A percentile compares a stretch with the other conserved stretches of the same genome.
Conservation (phyloP, 2,888 invertebrate genomes). For the Melitaea athalia region DNA sequence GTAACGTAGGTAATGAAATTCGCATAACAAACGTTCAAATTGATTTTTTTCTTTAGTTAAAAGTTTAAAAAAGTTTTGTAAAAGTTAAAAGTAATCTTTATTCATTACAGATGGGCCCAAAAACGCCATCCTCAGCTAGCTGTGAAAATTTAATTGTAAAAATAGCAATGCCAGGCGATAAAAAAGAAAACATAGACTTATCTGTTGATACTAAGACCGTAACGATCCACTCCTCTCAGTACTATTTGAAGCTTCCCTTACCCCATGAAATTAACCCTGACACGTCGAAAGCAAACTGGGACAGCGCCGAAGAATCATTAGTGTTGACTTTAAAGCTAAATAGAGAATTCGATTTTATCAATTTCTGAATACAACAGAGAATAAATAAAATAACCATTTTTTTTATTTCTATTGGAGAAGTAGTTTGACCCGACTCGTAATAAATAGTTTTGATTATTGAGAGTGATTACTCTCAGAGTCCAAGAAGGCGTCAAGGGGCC, state of each 20-base stretch:
- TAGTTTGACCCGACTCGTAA: neutral
- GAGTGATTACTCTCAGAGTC: slow-evolving; percentile 45
- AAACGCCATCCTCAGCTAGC: slow-evolving; percentile 89
- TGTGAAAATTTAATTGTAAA: slow-evolving; percentile 94
- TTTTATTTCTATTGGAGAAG: neutral
- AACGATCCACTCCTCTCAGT: slow-evolving; percentile 84
- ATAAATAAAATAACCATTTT: neutral
- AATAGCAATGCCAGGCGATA: slow-evolving; percentile 89
- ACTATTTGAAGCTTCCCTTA: slow-evolving; percentile 87
- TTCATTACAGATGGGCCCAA: slow-evolving; percentile 87
- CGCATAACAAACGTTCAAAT: too few species aligned
- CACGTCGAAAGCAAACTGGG: slow-evolving; percentile 90
- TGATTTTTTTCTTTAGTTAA: too few species aligned
- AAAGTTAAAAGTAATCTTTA: neutral
- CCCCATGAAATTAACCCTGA: slow-evolving; percentile 93
- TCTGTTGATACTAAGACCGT: slow-evolving; percentile 84
- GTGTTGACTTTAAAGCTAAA: slow-evolving; percentile 87
- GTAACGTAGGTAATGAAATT: too few species aligned
- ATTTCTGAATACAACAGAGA: slow-evolving; percentile 83
- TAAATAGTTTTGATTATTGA: slow-evolving; percentile 47
- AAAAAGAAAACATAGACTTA: slow-evolving; percentile 88
- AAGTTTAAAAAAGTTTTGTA: too few species aligned
- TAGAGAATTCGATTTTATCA: slow-evolving; percentile 92
- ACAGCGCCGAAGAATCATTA: slow-evolving; percentile 84
- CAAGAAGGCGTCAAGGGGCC: slow-evolving; percentile 49